Evolutionary conservation across 1,140 invertebrate genomes (phyloP).

Genomic region (Listronotus bonariensis): DNA sequence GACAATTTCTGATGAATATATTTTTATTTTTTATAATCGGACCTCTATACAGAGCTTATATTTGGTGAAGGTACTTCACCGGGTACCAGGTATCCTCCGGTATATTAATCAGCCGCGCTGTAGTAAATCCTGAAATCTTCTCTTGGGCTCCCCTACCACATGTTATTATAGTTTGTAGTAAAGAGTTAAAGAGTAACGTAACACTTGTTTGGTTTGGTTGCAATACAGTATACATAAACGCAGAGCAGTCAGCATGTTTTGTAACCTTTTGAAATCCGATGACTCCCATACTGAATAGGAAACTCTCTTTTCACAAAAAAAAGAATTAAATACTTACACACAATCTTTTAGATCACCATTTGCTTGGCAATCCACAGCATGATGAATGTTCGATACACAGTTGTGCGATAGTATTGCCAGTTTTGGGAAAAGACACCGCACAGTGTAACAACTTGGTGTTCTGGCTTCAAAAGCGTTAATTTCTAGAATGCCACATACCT

Average conservation of each 20-base stretch:
- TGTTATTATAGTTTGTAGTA: no score
- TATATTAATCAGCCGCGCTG: no score
- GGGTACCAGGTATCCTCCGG: no score
- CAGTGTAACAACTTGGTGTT: slow-evolving; percentile 59
- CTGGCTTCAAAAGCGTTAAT: slow-evolving; percentile 76
- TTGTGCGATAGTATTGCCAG: slow-evolving; percentile 77
- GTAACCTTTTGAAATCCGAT: neutral
- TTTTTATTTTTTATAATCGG: no score
- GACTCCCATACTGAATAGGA: neutral
- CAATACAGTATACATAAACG: neutral
- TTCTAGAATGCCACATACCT: slow-evolving; percentile 75
- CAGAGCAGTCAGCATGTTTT: neutral
- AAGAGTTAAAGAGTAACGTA: no score
- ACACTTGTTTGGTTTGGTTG: no score
- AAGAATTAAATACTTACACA: slow-evolving; percentile 36
- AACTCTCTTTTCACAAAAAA: neutral
- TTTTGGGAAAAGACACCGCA: slow-evolving; percentile 75
- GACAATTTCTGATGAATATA: no score
- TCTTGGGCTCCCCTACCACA: no score
- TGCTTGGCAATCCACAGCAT: slow-evolving; percentile 64
- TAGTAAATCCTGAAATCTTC: no score
- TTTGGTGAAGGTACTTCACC: no score
- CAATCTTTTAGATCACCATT: slow-evolving; percentile 61
- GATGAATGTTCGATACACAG: slow-evolving; percentile 81
- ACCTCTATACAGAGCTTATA: no score